Base-by-base conservation (phyloP, 1,140 invertebrate species). In the Maniola jurtina region DNA sequence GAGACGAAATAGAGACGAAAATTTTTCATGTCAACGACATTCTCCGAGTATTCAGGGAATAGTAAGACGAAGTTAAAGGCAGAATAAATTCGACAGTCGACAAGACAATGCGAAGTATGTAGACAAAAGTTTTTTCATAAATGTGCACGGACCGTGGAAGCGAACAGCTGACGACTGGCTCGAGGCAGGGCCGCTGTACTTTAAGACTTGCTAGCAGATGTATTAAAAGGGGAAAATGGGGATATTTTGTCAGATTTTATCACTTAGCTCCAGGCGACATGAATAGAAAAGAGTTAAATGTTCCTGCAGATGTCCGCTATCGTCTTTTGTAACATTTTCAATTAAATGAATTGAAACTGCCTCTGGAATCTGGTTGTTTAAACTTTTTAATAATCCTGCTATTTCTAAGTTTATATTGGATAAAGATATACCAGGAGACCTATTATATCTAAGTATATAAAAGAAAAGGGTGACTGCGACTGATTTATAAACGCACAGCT, bases 101-200 rank as follows among this genome's bases (percentile, higher is more conserved):
- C 72, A 68, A 81, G 80, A 83, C 80, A 83, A 84, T 83, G 83
- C 75, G 76, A 84, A 83, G 80, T 80, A 84, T 81, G 79, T 86
- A 83, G 83, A 80, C 73, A 79, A 83, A 87, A 88, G 80, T 89
- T 89, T 89, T 86, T 89, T 89, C 85, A 89, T 89, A 89, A 88
- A 88, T 83, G 85, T 80, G 80, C 81, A 82, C 75, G 77, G 73
- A 75, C 73, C 78, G 73, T 66, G 69, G 71, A 68, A 64, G 61
- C 67, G 73, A 81, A 80, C 85, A 88, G 83, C 83, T 88, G 85
- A 83, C 87, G 79, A 78, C 76, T 75, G 74, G 78, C 83, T 76
- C 72, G 66, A 66, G 82, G 81, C 80, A 64, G 55, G 68, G 75
- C 70, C 68, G 68, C 66, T 52, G 69, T 72, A 75, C 76, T 73